A percentile compares a stretch with the other conserved stretches of the same genome.
These are phyloP conservation scores for Chaetodon auriga DNA, from an alignment of 2,113 vertebrate species.

Conservation along the genomic window DNA sequence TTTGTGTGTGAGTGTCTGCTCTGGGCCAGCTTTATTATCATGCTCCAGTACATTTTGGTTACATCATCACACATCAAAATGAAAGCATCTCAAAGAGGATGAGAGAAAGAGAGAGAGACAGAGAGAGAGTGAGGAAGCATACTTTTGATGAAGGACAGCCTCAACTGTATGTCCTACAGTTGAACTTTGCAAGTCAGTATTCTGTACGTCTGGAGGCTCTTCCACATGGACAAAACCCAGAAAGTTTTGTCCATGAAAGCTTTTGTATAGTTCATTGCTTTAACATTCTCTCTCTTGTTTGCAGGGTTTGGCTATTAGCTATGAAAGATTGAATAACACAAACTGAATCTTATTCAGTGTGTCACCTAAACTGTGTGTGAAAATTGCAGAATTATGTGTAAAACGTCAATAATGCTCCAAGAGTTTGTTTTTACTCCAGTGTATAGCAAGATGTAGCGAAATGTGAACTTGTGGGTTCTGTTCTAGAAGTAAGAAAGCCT, in stretches of 20 bases:
- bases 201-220: neutral
- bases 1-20: neutral
- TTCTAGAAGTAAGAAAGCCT: neutral
- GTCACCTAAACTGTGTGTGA: neutral
- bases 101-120: neutral
- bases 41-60: conserved; percentile 48
- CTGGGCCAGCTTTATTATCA: conserved; percentile 34
- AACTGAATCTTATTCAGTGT: neutral
- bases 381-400: neutral
- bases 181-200: conserved; percentile 12
- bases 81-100: conserved; percentile 25
- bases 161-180: conserved; percentile 24
- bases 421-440: neutral
- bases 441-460: neutral
- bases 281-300: neutral
- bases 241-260: neutral
- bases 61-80: conserved; percentile 61
- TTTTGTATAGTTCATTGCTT: neutral
- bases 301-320: neutral
- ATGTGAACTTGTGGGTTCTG: neutral
- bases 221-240: neutral
- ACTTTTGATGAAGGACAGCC: conserved; percentile 42
- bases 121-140: neutral
- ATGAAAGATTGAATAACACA: neutral
- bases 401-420: neutral